A percentile compares a stretch with the other conserved stretches of the same genome.
These are phyloP conservation scores for Channallabes apus DNA, from an alignment of 2,797 vertebrate genomes.

Conservation along the genomic window DNA sequence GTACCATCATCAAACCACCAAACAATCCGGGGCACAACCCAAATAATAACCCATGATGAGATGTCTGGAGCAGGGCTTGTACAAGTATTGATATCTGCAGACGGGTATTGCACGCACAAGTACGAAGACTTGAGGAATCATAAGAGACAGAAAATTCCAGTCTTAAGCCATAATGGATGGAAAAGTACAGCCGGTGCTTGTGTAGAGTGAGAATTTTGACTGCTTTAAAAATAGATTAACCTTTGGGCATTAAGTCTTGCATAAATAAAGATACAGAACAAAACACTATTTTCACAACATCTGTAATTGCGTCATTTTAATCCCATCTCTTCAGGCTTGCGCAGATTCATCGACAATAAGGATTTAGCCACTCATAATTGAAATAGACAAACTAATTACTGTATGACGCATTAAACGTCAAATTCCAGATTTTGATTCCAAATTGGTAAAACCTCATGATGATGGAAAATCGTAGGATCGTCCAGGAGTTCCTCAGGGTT, in stretches of 20 bases:
- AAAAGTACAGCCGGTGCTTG: not conserved
- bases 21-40: not conserved
- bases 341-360: not conserved
- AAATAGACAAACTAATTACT: not conserved
- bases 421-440: too few species aligned
- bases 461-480: too few species aligned
- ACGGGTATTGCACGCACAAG: not conserved
- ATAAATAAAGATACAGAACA: not conserved
- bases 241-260: not conserved
- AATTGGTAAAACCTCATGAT: too few species aligned
- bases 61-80: slow-evolving; percentile 1
- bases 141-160: not conserved
- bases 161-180: not conserved
- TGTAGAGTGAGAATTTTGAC: not conserved
- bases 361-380: not conserved
- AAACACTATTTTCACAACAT: not conserved
- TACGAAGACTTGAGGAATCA: not conserved
- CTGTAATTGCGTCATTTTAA: not conserved
- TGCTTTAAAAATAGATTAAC: not conserved
- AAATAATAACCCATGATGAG: not conserved
- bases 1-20: not conserved
- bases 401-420: too few species aligned
- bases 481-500: too few species aligned
- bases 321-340: too few species aligned
- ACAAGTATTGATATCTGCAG: not conserved